Evolutionary conservation across 1,140 invertebrate species (phyloP), one percentile per base, ranked within the genome.

Genomic region (Aradophagus sp.): DNA sequence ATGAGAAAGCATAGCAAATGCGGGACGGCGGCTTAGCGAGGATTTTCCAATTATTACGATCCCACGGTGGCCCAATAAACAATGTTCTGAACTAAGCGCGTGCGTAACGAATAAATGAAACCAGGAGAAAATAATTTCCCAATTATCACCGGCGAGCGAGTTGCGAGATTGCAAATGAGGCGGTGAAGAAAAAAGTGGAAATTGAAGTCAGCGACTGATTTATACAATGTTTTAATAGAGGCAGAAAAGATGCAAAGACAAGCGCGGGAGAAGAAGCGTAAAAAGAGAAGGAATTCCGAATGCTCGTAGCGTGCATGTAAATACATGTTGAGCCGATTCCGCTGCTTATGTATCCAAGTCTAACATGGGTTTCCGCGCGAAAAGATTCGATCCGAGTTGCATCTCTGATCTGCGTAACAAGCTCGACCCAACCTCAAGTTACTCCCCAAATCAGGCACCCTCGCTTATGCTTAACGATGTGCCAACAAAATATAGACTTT

Each of bases 11-110:
- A 66, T 73, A 77, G 62, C 42, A 67, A 59, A 53, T 65, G 75
- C 69, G 55, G 66, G 58, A 48, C 52, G 39, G 12, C 29, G 32
- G n/a, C n/a, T n/a, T 50, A 38, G 70, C 47, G 74, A 78, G 79
- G 80, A 82, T 83, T 84, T 82, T 76, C 78, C 81, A 84, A 84
- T 84, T 83, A 84, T 79, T 63, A 81, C 66, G 74, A 80, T 81
- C 77, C 73, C 62, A 75, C 56, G 58, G 52, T 59, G 68, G 48
- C 65, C 73, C 72, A 50, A 59, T 73, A 65, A 79, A 80, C 76
- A 80, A 80, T 79, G 47, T 23, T 23, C 20, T 5, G 8, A 23
- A 8, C 8, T 23, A 23, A 23, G 4, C 4, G 4, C 8, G 20
- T n/a, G n/a, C n/a, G n/a, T n/a, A n/a, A n/a, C n/a, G n/a, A n/a